Conservation (phyloP, 2,888 invertebrate genomes). For the Drosophila phalerata region DNA sequence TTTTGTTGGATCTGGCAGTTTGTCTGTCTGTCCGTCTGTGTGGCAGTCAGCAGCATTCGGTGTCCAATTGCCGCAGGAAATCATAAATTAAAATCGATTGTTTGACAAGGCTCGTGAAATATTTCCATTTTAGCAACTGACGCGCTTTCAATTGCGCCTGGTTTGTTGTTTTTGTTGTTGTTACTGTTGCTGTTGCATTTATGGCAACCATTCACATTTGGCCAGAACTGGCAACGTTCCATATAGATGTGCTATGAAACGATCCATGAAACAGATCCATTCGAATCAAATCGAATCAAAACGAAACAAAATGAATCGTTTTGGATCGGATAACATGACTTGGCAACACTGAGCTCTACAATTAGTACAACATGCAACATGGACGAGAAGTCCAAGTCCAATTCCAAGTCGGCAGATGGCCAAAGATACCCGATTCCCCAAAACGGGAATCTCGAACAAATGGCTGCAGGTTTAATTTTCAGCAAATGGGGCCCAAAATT, state of each 20-base stretch:
- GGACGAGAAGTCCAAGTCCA: background rate
- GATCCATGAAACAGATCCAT: slow-evolving; percentile 4
- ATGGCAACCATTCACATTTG: slow-evolving; percentile 59
- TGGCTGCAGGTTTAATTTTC: slow-evolving; percentile 63
- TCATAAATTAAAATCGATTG: slow-evolving; percentile 83
- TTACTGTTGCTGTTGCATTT: slow-evolving; percentile 25
- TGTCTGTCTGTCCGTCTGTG: slow-evolving; percentile 3
- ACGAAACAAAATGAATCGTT: no score
- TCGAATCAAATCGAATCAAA: background rate
- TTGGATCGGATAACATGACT: slow-evolving; percentile 58
- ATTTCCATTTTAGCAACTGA: slow-evolving; percentile 59
- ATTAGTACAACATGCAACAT: slow-evolving; percentile 77
- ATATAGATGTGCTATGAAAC: slow-evolving; percentile 10
- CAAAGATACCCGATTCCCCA: slow-evolving; percentile 52
- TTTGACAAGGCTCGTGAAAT: slow-evolving; percentile 77
- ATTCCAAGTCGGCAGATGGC: slow-evolving; percentile 44
- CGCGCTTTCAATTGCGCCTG: slow-evolving; percentile 41
- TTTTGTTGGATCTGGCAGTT: slow-evolving; percentile 22
- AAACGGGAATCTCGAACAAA: slow-evolving; percentile 75
- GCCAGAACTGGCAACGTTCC: slow-evolving; percentile 26
- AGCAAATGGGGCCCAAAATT: slow-evolving; percentile 73
- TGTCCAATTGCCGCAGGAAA: slow-evolving; percentile 77
- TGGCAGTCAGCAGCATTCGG: slow-evolving; percentile 20
- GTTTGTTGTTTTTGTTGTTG: background rate
- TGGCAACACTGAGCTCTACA: slow-evolving; percentile 63